phyloP scores from a whole-genome alignment of 2,888 invertebrate genomes.

The Parnassius glacialis region DNA sequence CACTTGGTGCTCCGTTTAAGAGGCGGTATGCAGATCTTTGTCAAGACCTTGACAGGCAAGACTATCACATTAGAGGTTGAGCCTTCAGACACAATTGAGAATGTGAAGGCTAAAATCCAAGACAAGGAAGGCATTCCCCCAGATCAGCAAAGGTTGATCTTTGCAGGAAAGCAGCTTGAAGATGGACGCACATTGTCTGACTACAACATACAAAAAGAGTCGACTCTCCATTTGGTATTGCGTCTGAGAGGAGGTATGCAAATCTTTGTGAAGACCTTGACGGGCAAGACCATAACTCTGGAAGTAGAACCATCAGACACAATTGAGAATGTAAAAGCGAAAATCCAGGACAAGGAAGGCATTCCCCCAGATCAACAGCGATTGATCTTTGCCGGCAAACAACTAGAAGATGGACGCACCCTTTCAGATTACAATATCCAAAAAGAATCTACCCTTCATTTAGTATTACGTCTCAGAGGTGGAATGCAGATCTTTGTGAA shows the following conservation, averaged over 20 bases:
- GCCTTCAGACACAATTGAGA: constrained; percentile 21
- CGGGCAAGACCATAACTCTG: constrained; percentile 32
- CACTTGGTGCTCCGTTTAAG: constrained; percentile 69
- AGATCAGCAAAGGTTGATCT: constrained; percentile 23
- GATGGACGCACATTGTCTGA: constrained; percentile 20
- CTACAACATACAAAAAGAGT: constrained; percentile 26
- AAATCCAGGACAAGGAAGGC: constrained; percentile 33
- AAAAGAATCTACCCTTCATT: constrained; percentile 32
- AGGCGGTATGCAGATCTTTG: constrained; percentile 21
- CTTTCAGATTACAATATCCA: constrained; percentile 32
- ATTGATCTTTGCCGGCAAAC: constrained; percentile 31
- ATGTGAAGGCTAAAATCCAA: constrained; percentile 21
- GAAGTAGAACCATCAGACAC: constrained; percentile 31
- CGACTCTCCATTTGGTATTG: constrained; percentile 22
- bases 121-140: constrained; percentile 23
- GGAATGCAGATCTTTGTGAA: constrained; percentile 34
- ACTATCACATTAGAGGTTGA: constrained; percentile 19
- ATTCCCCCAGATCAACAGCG: constrained; percentile 32
- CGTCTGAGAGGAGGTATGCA: constrained; percentile 14
- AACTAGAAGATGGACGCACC: constrained; percentile 32
- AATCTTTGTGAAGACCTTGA: constrained; percentile 4
- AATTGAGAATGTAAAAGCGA: constrained; percentile 33
- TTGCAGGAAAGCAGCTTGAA: constrained; percentile 20
- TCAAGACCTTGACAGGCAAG: constrained; percentile 23
- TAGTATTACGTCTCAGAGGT: constrained; percentile 30